Base-by-base conservation (phyloP, 2,797 vertebrate species). In the Spheniscus humboldti region DNA sequence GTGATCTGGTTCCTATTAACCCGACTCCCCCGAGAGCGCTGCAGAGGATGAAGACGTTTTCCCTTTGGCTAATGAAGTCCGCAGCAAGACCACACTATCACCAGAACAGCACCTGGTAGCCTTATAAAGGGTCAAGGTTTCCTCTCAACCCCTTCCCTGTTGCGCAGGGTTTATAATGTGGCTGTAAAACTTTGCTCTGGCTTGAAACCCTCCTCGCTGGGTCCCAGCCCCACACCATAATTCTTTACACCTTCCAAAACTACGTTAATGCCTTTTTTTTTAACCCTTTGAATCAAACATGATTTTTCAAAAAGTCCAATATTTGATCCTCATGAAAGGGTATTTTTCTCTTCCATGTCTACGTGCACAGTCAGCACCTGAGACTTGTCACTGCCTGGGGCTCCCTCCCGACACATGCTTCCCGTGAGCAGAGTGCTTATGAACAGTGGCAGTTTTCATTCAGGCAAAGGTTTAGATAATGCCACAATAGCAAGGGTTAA, bases 1-100 rank as follows among this genome's bases (percentile, higher is more conserved):
- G 17, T 17, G 31, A 83, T 68, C 59, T 22, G 92, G 89, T 62
- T 95, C 95, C 90, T 30, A 95, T 97, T 97, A 95, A 91, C 77
- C 52, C 10, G 3, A 2, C 47, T 94, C 94, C 97, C 93, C 78
- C 1, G 81, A 48, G 94, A 85, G 57, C 4, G 1, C 60, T 16
- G 53, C 20, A 5, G 11, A 78, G 57, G 87, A 96, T 73, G 64
- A 89, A 95, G 94, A 95, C 1, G 5, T 95, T 95, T 90, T 91
- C 81, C 82, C 69, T 67, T 41, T 28, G 27, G 43, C 79, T 95
- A 86, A 96, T 88, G 74, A 95, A 96, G 68, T 11, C 90, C 16
- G 1, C 84, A 19, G 79, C 60, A 31, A 78, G 94, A 10, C 79
- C 91, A n/a, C 20, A 0, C 52, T 25, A 41, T 23, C 0, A 1